Evolutionary conservation across 2,888 invertebrate species (phyloP).

Genomic region (Cylindroiulus punctatus): DNA sequence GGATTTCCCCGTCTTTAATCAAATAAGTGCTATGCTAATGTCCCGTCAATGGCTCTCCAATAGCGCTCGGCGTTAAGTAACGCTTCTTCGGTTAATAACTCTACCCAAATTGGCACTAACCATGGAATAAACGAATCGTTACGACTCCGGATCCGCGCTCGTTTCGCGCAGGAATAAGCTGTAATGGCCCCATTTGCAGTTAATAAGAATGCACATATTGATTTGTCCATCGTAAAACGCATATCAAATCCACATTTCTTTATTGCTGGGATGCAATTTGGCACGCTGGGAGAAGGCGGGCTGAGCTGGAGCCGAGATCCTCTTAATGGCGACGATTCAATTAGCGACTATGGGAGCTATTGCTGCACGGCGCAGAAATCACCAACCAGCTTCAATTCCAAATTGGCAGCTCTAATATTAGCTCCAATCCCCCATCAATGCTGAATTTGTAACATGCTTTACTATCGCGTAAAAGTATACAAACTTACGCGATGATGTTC

Average conservation of each 20-base stretch:
- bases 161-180: not conserved
- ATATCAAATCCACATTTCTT: constrained; percentile 1
- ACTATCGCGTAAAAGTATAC: too few relatives aligned
- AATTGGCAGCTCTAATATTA: too few relatives aligned
- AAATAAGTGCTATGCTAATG: not conserved
- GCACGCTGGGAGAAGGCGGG: not conserved
- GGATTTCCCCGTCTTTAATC: not conserved
- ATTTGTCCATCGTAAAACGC: constrained; percentile 1
- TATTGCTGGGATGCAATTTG: not conserved
- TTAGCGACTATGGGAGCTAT: not conserved
- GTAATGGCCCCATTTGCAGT: constrained; percentile 1
- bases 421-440: too few relatives aligned
- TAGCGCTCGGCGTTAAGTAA: not conserved
- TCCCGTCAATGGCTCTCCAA: not conserved
- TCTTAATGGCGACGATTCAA: not conserved
- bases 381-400: not conserved
- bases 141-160: not conserved
- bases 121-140: constrained; percentile 1
- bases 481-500: too few relatives aligned
- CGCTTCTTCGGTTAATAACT: not conserved
- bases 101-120: not conserved
- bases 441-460: too few relatives aligned
- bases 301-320: not conserved
- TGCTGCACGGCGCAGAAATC: too few relatives aligned
- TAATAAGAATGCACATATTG: constrained; percentile 1